phyloP scores from a whole-genome alignment of 2,113 vertebrate genomes.

The Salminus brasiliensis region DNA sequence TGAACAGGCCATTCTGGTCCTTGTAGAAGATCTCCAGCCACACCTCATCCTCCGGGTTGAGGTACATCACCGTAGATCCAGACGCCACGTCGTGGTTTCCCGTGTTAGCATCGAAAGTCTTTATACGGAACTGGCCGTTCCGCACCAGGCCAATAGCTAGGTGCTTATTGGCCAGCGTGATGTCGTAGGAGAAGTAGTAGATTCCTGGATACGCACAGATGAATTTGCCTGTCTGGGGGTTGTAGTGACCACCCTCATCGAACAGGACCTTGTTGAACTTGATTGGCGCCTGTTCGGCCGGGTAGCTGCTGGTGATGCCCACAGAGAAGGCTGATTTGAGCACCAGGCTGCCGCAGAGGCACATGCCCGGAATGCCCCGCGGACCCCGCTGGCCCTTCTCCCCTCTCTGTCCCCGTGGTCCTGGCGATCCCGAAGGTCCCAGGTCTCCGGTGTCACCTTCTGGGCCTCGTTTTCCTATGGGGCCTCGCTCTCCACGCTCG shows the following conservation, averaged over 20 bases:
- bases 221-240: conserved; percentile 92
- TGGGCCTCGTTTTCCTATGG: conserved; percentile 89
- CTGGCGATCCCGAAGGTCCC: conserved; percentile 80
- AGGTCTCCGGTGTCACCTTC: conserved; percentile 77
- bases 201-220: conserved; percentile 93
- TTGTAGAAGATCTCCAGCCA: conserved; percentile 97
- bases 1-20: conserved; percentile 95
- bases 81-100: conserved; percentile 97
- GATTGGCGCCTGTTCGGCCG: conserved; percentile 87
- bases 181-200: conserved; percentile 97
- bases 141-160: conserved; percentile 92
- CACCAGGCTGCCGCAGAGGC: conserved; percentile 89
- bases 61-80: conserved; percentile 89
- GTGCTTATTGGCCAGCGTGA: conserved; percentile 97
- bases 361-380: conserved; percentile 82
- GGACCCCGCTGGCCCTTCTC: conserved; percentile 84
- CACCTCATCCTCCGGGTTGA: conserved; percentile 95
- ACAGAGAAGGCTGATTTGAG: conserved; percentile 95
- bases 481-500: conserved; percentile 87
- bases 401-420: conserved; percentile 83
- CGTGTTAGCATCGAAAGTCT: conserved; percentile 96
- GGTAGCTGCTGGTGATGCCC: conserved; percentile 96
- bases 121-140: conserved; percentile 92
- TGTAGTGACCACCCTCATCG: conserved; percentile 93
- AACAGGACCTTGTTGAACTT: conserved; percentile 96